Base-by-base conservation (phyloP, 2,113 vertebrate genomes). In the Serranochromis macrocephalus region DNA sequence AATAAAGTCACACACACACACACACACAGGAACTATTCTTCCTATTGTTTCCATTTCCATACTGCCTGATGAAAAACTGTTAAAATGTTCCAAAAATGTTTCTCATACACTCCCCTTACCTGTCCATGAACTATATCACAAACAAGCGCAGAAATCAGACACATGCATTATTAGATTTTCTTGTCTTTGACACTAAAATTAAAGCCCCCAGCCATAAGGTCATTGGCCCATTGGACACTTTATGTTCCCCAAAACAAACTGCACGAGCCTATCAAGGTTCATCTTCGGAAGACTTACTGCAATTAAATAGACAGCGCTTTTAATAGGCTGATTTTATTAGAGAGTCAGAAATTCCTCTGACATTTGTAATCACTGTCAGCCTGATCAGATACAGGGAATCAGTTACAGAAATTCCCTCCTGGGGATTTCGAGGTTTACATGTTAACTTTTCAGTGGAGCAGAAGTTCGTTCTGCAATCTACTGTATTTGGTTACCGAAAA, bases 1-100 rank as follows among this genome's bases (percentile, higher is more conserved):
- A 94, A 93, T 73, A 91, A 88, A 93, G 89, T 55, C 45, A 75
- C 53, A 78, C 54, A 21, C n/a, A 53, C 36, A 68, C 49, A 53
- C 45, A 78, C n/a, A 26, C 12, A 51, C 55, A 75, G 7, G 6
- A 61, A 38, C 31, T 75, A 82, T 51, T 38, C 6, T 80, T 54
- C 14, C 40, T 68, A 24, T 85, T 12, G 33, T 85, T 66, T 55
- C 47, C 26, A 51, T 12, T 33, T 33, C 12, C 12, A 81, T 11
- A 54, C 7, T 21, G 3, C n/a, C 66, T 29, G 57, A 80, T 31
- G 33, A 82, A 88, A 68, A 29, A 53, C 40, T 47, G 21, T 4
- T 81, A 29, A 80, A 83, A 80, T 54, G 24, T 17, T 49, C 71
- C 24, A 3, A 7, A 47, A 45, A 24, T 36, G 33, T 10, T 31